Evolutionary conservation across 2,888 invertebrate species (phyloP).

Genomic region (Drosophila kanekoi): DNA sequence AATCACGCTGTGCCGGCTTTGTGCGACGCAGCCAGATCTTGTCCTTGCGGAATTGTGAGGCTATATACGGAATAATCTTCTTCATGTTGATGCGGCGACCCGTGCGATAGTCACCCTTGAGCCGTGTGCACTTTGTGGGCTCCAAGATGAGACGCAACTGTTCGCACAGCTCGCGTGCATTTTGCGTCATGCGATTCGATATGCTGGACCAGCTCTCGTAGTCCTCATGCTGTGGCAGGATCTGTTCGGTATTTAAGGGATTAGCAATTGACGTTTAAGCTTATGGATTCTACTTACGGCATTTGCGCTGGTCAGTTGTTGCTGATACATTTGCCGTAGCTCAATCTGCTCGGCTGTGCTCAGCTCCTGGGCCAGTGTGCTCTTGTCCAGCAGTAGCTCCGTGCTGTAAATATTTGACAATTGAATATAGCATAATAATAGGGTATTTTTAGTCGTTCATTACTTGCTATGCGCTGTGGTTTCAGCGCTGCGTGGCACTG

Average conservation of each 20-base stretch:
- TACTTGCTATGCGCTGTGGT: slow-evolving; percentile 92
- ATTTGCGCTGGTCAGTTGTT: slow-evolving; percentile 76
- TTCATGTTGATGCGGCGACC: slow-evolving; percentile 99
- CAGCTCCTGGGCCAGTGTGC: slow-evolving; percentile 72
- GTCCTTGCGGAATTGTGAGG: slow-evolving; percentile 99
- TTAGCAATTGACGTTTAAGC: background rate
- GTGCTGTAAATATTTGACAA: slow-evolving; percentile 48
- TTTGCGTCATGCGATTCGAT: slow-evolving; percentile 84
- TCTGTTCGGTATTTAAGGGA: slow-evolving; percentile 33
- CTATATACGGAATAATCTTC: slow-evolving; percentile 98
- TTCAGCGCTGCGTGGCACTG: slow-evolving; percentile 89
- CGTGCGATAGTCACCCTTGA: slow-evolving; percentile 98
- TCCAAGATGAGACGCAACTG: slow-evolving; percentile 97
- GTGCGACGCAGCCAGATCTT: slow-evolving; percentile 99
- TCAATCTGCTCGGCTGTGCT: slow-evolving; percentile 78
- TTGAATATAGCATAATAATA: background rate
- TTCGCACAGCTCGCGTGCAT: slow-evolving; percentile 96
- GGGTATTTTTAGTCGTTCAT: slow-evolving; percentile 15
- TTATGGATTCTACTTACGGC: slow-evolving; percentile 55
- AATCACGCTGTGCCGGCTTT: slow-evolving; percentile 97
- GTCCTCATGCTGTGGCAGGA: slow-evolving; percentile 76
- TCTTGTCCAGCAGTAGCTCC: slow-evolving; percentile 81
- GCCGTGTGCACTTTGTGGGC: slow-evolving; percentile 95
- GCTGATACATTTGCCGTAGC: slow-evolving; percentile 82
- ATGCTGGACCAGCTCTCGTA: slow-evolving; percentile 84